Percentiles rank a stretch among this genome's conserved stretches.
Evolutionary conservation across 2,888 invertebrate genomes (phyloP).

Genomic region (Lycaena phlaeas): DNA sequence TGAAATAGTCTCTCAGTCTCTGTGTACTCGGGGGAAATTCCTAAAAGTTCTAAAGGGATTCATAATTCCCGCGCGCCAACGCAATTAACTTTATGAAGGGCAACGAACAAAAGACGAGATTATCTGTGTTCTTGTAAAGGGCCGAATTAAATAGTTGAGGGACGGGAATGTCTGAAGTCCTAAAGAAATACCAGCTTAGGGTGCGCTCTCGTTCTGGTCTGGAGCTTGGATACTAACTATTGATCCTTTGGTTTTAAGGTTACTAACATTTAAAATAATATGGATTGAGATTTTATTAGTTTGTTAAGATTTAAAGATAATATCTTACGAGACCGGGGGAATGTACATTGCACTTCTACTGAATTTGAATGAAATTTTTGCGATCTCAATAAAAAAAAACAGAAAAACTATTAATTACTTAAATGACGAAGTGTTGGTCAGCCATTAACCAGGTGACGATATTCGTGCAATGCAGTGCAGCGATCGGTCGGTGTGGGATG

Average conservation of each 20-base stretch:
- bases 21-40: neutral
- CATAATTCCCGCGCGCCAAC: conserved; percentile 32
- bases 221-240: conserved; percentile 14
- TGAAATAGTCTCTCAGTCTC: neutral
- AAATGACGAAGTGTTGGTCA: too few relatives aligned
- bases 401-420: too few relatives aligned
- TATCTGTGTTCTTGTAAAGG: conserved; percentile 44
- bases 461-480: too few relatives aligned
- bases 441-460: too few relatives aligned
- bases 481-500: too few relatives aligned
- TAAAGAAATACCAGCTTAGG: conserved; percentile 24
- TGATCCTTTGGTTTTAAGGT: neutral
- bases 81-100: conserved; percentile 53
- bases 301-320: too few relatives aligned
- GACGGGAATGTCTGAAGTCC: conserved; percentile 36
- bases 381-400: too few relatives aligned
- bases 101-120: conserved; percentile 51
- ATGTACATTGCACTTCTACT: too few relatives aligned
- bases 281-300: too few relatives aligned
- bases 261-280: too few relatives aligned
- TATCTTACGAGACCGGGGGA: too few relatives aligned
- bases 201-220: conserved; percentile 11
- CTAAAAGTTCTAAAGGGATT: conserved; percentile 21
- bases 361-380: too few relatives aligned
- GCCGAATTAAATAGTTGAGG: conserved; percentile 58